Conservation (phyloP, 2,113 vertebrate species). For the Myrmecobius fasciatus region DNA sequence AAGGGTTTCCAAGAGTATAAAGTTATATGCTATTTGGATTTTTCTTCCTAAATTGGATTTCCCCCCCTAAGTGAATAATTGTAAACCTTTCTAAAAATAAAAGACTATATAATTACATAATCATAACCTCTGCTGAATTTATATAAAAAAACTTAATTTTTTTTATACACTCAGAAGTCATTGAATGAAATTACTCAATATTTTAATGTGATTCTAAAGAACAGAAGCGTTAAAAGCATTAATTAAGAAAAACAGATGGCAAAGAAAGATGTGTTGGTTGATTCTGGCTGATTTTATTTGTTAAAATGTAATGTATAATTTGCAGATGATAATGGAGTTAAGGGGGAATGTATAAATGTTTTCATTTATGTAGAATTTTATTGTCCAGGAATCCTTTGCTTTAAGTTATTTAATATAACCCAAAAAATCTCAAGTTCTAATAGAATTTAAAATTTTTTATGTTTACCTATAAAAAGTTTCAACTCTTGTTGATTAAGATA, state of each 20-base stretch:
- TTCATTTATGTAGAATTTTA: slow-evolving; percentile 63
- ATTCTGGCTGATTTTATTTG: slow-evolving; percentile 24
- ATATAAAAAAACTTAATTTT: background rate
- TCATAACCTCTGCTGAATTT: slow-evolving; percentile 10
- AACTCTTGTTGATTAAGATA: slow-evolving; percentile 52
- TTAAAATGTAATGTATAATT: slow-evolving; percentile 61
- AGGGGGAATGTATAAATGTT: slow-evolving; percentile 39
- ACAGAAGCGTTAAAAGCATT: slow-evolving; percentile 47
- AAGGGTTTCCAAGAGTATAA: slow-evolving; percentile 7
- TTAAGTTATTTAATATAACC: slow-evolving; percentile 51
- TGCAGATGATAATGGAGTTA: slow-evolving; percentile 51
- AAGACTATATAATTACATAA: slow-evolving; percentile 8
- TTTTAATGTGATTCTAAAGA: slow-evolving; percentile 49
- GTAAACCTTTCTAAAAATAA: slow-evolving; percentile 46
- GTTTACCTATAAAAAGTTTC: slow-evolving; percentile 51
- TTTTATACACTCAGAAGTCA: background rate
- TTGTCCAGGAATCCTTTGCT: slow-evolving; percentile 56
- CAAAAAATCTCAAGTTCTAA: slow-evolving; percentile 43
- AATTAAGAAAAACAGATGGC: slow-evolving; percentile 63
- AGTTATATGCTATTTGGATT: slow-evolving; percentile 21
- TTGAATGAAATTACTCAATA: slow-evolving; percentile 57
- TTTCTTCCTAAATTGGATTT: slow-evolving; percentile 25
- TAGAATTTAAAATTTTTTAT: slow-evolving; percentile 53
- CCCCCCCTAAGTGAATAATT: slow-evolving; percentile 24
- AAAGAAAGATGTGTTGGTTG: slow-evolving; percentile 49